These are phyloP conservation scores for Scaptomyza polygonia DNA, from an alignment of 2,888 invertebrate species.

Conservation along the genomic window DNA sequence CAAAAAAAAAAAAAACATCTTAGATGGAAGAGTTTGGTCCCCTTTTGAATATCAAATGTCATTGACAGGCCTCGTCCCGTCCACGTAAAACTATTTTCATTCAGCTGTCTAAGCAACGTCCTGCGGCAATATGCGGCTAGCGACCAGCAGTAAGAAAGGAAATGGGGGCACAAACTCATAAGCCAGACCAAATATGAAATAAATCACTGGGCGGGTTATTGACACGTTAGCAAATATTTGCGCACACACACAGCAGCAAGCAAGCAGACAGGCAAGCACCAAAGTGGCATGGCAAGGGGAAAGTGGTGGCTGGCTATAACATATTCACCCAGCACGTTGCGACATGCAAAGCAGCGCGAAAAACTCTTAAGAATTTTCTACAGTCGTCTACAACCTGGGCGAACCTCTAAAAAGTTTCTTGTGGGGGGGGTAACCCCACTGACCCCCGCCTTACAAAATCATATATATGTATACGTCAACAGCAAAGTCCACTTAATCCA, in stretches of 20 bases:
- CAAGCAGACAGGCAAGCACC: slow-evolving; percentile 1
- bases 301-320: not conserved
- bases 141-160: not conserved
- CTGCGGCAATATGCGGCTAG: slow-evolving; percentile 6
- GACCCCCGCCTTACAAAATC: no score
- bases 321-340: slow-evolving; percentile 25
- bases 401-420: slow-evolving; percentile 18
- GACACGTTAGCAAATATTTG: slow-evolving; percentile 79
- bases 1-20: not conserved
- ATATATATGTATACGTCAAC: slow-evolving; percentile 59
- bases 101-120: slow-evolving; percentile 8
- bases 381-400: slow-evolving; percentile 33
- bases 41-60: slow-evolving; percentile 71
- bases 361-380: slow-evolving; percentile 70
- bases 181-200: slow-evolving; percentile 75
- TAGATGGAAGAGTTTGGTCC: not conserved
- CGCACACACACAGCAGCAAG: slow-evolving; percentile 42
- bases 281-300: not conserved
- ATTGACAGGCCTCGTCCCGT: slow-evolving; percentile 66
- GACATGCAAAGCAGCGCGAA: slow-evolving; percentile 65
- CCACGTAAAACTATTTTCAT: slow-evolving; percentile 62
- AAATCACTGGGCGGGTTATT: slow-evolving; percentile 79
- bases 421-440: no score
- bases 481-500: slow-evolving; percentile 79
- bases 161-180: slow-evolving; percentile 52